A percentile compares a stretch with the other conserved stretches of the same genome.
These are phyloP conservation scores for Nyctereutes procyonoides DNA, from an alignment of 2,113 vertebrate genomes.

Conservation along the genomic window DNA sequence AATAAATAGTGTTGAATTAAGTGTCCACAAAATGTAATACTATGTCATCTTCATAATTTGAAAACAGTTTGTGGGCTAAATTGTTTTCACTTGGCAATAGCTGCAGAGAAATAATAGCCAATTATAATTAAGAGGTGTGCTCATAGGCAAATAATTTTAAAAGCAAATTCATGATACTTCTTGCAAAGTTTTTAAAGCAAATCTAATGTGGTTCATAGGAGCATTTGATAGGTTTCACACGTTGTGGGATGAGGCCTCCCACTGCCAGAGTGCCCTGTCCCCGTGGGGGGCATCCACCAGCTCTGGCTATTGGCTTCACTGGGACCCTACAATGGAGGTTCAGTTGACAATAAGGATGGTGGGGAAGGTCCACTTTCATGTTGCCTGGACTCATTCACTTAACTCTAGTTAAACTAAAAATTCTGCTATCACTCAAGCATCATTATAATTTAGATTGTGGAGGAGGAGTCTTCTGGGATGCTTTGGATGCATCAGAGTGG, in stretches of 20 bases:
- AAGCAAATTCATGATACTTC: neutral
- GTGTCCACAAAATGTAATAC: neutral
- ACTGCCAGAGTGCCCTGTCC: accelerated
- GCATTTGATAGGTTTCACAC: neutral
- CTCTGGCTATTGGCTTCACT: neutral
- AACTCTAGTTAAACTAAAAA: conserved; percentile 65
- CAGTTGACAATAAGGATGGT: neutral
- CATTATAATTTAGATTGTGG: conserved; percentile 77
- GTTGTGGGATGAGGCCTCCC: neutral
- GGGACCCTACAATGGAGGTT: neutral
- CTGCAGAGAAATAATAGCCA: neutral
- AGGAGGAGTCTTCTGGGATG: conserved; percentile 77
- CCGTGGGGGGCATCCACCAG: neutral
- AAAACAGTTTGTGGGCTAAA: neutral
- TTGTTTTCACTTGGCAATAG: neutral
- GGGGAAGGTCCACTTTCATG: neutral
- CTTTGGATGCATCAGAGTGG: conserved; percentile 68
- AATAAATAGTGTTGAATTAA: neutral
- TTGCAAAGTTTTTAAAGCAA: neutral
- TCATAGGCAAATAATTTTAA: neutral
- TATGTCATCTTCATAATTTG: neutral
- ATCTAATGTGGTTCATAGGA: neutral
- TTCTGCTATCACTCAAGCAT: conserved; percentile 38
- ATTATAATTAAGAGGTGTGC: neutral
- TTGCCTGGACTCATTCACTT: neutral